Base-by-base conservation (phyloP, 2,113 vertebrate genomes). In the Proterorhinus semilunaris region DNA sequence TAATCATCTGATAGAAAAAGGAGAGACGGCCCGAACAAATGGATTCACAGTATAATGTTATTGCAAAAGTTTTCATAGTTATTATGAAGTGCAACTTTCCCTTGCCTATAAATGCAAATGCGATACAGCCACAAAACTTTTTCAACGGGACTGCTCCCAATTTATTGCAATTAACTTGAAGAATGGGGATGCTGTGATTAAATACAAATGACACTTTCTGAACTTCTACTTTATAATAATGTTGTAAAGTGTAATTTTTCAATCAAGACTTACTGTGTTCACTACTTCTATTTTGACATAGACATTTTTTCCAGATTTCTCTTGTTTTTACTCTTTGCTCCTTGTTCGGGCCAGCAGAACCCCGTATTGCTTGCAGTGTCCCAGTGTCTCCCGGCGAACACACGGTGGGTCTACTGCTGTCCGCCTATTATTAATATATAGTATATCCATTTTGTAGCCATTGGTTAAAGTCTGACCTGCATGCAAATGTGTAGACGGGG, bases 401-500 rank as follows among this genome's bases (percentile, higher is more conserved):
- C 66, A 66, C 27, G 3, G 27, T 36, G 45, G 65, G 17, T 43
- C 62, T 52, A 11, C 16, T 65, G 53, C 69, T 53, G 45, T 67
- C 50, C 17, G 44, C 52, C 53, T 71, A 8, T 52, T 69, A 63
- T 78, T 69, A 21, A 10, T 72, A 69, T 67, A 36, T 5, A 36
- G 53, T 6, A 12, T 49, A 12, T 49, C 36, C 64, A 65, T 76
- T 15, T 62, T 44, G 69, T 45, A 27, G 13, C 61, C 61, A 48
- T 10, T 59, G 74, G 76, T 73, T 72, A 51, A 42, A 80, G 47
- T 75, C 68, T 78, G 86, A 72, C 81, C 73, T 53, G 64, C 82
- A 90, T 91, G 86, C 66, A 90, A 89, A 91, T 89, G 15, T 7
- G 43, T 47, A 50, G 76, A 64, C 72, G 83, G 82, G 86, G 77